Evolutionary conservation across 2,888 invertebrate species (phyloP).

Genomic region (Sepioteuthis lessoniana): DNA sequence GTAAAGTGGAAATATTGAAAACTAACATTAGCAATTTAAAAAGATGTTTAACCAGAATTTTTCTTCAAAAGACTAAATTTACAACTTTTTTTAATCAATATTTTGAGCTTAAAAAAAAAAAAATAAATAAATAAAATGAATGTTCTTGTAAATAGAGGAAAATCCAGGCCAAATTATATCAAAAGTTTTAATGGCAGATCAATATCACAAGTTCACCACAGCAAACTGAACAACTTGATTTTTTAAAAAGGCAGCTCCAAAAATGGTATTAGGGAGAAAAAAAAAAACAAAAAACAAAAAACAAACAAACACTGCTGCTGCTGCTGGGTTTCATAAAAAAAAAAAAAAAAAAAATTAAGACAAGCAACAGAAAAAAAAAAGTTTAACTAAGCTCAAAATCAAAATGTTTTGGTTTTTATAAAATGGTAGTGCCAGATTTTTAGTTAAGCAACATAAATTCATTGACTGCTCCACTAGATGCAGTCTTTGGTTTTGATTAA

Average conservation of each 20-base stretch:
- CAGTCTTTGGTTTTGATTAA: not conserved
- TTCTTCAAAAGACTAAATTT: not conserved
- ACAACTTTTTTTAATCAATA: not conserved
- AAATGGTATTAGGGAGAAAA: too few species aligned
- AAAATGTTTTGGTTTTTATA: not conserved
- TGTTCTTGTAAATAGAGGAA: conserved; percentile 16
- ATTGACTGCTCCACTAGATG: not conserved
- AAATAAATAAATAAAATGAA: not conserved
- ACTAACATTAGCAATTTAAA: not conserved
- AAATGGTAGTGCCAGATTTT: not conserved
- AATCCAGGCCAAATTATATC: not conserved
- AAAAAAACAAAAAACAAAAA: too few species aligned
- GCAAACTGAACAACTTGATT: conserved; percentile 16
- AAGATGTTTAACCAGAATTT: not conserved
- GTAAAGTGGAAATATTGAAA: too few species aligned
- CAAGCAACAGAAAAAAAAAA: not conserved
- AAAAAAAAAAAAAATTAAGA: too few species aligned
- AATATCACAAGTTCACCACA: conserved; percentile 33
- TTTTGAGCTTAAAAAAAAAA: not conserved
- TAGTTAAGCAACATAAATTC: not conserved
- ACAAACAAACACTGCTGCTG: too few species aligned
- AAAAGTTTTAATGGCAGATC: not conserved
- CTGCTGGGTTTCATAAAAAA: not conserved
- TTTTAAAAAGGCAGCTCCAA: not conserved
- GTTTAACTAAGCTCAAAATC: not conserved